Percentiles rank a stretch among this genome's conserved stretches.
Conservation (phyloP, 2,113 vertebrate genomes). For the Oreocharis arfaki region DNA sequence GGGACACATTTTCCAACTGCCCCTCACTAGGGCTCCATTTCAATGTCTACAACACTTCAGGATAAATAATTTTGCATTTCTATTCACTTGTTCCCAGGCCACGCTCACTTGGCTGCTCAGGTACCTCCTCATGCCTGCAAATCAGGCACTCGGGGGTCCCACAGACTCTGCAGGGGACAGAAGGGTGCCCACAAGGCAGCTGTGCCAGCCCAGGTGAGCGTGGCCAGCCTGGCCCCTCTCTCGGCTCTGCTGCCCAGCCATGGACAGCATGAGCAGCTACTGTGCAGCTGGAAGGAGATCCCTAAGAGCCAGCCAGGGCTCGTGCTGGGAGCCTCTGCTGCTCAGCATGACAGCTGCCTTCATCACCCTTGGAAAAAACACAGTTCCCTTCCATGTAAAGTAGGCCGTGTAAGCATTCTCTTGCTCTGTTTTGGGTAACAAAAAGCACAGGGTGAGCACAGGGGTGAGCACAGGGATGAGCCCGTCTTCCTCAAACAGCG, state of each 20-base stretch:
- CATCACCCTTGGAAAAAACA: neutral
- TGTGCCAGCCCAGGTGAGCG: neutral
- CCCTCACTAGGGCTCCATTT: neutral
- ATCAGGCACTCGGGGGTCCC: neutral
- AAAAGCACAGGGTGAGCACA: too few species aligned
- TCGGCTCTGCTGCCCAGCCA: rapidly evolving
- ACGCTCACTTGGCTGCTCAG: neutral
- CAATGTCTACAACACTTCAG: neutral
- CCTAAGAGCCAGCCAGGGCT: neutral
- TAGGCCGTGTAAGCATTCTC: neutral
- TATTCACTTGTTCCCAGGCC: neutral
- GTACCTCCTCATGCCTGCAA: neutral
- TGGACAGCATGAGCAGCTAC: rapidly evolving
- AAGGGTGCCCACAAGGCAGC: neutral
- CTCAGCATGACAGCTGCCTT: rapidly evolving
- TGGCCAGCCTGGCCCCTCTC: neutral
- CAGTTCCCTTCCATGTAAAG: neutral
- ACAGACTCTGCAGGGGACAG: neutral
- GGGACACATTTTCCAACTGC: neutral
- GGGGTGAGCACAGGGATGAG: neutral
- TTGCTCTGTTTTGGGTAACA: neutral
- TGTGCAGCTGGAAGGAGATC: rapidly evolving
- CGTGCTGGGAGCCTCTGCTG: neutral
- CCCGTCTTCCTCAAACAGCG: neutral
- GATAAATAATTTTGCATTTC: neutral